A percentile compares a stretch with the other conserved stretches of the same genome.
Evolutionary conservation across 2,888 invertebrate genomes (phyloP).

Genomic region (Eilema caniola): DNA sequence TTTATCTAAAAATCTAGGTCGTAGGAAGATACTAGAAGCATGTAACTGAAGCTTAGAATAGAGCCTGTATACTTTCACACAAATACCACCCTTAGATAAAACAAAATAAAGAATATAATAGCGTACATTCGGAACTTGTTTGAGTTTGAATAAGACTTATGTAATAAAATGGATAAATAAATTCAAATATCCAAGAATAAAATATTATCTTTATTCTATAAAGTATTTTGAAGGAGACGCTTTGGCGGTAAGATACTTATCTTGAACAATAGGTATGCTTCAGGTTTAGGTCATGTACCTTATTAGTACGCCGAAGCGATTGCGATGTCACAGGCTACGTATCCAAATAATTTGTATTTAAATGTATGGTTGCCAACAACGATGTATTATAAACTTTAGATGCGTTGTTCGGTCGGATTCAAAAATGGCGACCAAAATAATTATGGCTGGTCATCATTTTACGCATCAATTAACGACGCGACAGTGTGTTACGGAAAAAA

Average conservation of each 20-base stretch:
- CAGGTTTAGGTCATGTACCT: no score
- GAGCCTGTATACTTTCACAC: background rate
- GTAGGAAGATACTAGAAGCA: conserved; percentile 37
- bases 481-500: no score
- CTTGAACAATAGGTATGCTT: no score
- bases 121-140: background rate
- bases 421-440: no score
- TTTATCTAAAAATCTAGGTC: conserved; percentile 72
- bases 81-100: conserved; percentile 22
- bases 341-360: no score
- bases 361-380: no score
- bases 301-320: no score
- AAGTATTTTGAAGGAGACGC: background rate
- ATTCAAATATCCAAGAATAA: conserved; percentile 14
- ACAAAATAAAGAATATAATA: conserved; percentile 8
- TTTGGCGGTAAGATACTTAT: background rate
- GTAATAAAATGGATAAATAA: conserved; percentile 21
- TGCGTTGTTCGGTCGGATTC: no score
- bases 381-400: no score
- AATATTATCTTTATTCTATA: conserved; percentile 8
- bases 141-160: conserved; percentile 12
- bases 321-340: no score
- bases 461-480: no score
- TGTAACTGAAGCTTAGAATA: conserved; percentile 21
- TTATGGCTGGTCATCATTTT: no score